phyloP scores from a whole-genome alignment of 2,888 invertebrate species.

The Allolobophora icterica region DNA sequence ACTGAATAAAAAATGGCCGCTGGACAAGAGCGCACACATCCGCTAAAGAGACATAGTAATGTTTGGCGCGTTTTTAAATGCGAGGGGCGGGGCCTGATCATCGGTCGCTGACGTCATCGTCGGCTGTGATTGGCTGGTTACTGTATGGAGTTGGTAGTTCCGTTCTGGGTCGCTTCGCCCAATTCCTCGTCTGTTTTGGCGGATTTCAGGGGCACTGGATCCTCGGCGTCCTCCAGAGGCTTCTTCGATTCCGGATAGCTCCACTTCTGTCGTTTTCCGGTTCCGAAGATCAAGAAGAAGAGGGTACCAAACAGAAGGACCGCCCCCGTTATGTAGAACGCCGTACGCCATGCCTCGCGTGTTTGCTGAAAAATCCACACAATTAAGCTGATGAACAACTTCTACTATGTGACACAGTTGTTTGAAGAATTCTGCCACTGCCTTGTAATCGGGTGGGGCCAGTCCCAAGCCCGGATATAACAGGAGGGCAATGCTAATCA shows the following conservation, averaged over 20 bases:
- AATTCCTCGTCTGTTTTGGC: neutral
- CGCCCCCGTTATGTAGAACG: neutral
- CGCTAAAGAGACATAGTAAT: neutral
- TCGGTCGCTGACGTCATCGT: conserved; percentile 21
- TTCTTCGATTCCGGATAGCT: neutral
- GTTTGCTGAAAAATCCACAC: neutral
- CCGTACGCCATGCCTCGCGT: neutral
- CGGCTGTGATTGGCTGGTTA: neutral
- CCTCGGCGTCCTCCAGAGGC: neutral
- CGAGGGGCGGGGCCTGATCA: neutral
- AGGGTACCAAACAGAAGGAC: neutral
- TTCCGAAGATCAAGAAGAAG: neutral
- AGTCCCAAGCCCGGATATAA: too few relatives aligned
- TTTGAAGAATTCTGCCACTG: too few relatives aligned
- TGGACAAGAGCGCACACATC: neutral
- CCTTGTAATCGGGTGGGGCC: too few relatives aligned
- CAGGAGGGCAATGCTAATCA: too few relatives aligned
- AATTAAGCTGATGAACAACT: too few relatives aligned
- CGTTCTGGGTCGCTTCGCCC: neutral
- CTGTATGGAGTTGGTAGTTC: neutral
- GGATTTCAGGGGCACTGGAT: neutral
- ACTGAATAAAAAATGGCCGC: neutral
- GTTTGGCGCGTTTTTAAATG: neutral
- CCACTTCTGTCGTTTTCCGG: conserved; percentile 15
- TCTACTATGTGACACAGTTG: too few relatives aligned